Percentiles rank a stretch among this genome's conserved stretches.
These are phyloP conservation scores for Laterallus jamaicensis DNA, from an alignment of 2,113 vertebrate genomes.

Conservation along the genomic window DNA sequence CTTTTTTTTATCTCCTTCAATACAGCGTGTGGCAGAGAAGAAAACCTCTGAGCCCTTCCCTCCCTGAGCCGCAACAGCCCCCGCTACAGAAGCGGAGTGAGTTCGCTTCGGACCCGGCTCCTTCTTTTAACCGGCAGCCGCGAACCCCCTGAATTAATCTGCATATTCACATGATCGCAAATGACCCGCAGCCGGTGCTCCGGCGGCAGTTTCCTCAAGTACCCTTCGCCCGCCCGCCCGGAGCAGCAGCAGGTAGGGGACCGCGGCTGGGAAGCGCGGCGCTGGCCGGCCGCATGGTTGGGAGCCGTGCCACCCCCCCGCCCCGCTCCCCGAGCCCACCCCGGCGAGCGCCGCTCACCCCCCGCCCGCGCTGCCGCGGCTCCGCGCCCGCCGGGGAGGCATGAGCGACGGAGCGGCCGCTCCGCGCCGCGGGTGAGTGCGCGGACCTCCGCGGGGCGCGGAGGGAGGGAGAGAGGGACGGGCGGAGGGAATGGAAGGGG, in stretches of 20 bases:
- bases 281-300: conserved; percentile 14
- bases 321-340: conserved; percentile 12
- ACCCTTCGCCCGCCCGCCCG: not conserved
- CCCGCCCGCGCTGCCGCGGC: conserved; percentile 19
- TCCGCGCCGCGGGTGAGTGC: conserved; percentile 74
- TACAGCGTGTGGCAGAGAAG: not conserved
- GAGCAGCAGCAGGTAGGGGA: conserved; percentile 48
- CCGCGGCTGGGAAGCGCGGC: not conserved
- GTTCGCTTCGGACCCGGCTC: not conserved
- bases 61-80: not conserved
- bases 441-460: not conserved
- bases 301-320: conserved; percentile 50
- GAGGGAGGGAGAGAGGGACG: not conserved
- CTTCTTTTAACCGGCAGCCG: not conserved
- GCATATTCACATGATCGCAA: not conserved
- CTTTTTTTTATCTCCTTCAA: not conserved
- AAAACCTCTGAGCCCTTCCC: not conserved
- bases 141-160: not conserved
- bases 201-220: not conserved
- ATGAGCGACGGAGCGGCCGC: conserved; percentile 74
- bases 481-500: not conserved
- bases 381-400: conserved; percentile 67
- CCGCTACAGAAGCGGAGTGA: not conserved
- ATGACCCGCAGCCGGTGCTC: not conserved
- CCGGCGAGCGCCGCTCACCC: not conserved